Percentiles rank a stretch among this genome's conserved stretches.
These are phyloP conservation scores for Holacanthus passer DNA, from an alignment of 2,113 vertebrate species.

Conservation along the genomic window DNA sequence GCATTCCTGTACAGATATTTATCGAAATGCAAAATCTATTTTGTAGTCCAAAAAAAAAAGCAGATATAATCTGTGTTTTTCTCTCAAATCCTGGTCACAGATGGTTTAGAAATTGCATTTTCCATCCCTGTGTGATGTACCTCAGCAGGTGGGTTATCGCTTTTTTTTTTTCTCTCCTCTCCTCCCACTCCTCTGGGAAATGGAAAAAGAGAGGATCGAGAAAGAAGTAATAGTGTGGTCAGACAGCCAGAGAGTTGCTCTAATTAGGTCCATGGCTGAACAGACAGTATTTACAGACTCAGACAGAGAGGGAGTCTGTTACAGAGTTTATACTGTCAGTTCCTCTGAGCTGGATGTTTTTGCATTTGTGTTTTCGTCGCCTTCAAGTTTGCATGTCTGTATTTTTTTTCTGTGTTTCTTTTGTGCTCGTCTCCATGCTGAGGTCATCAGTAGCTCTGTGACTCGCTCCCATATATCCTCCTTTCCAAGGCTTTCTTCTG, in stretches of 20 bases:
- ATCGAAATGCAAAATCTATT: constrained; percentile 14
- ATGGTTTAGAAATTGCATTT: constrained; percentile 62
- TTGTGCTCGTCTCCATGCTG: not conserved
- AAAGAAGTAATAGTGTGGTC: constrained; percentile 55
- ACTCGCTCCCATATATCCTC: not conserved
- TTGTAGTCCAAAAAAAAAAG: constrained; percentile 16
- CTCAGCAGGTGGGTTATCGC: constrained; percentile 64
- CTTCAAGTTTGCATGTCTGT: not conserved
- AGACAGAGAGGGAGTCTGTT: not conserved
- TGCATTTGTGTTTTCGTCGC: not conserved
- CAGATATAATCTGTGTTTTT: constrained; percentile 23
- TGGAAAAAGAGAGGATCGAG: constrained; percentile 30
- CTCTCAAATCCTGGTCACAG: constrained; percentile 51
- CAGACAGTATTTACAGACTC: constrained; percentile 46
- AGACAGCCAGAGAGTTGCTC: constrained; percentile 62
- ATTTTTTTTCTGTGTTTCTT: not conserved
- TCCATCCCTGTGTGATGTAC: constrained; percentile 52
- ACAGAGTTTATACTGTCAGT: not conserved
- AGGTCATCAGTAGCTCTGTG: not conserved
- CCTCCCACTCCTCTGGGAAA: constrained; percentile 62
- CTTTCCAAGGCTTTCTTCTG: constrained; percentile 6
- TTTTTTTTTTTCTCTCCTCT: constrained; percentile 45
- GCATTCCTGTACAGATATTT: not conserved
- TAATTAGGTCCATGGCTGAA: constrained; percentile 64
- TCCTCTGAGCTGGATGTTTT: not conserved